A percentile compares a stretch with the other conserved stretches of the same genome.
These are phyloP conservation scores for Copsychus sechellarum DNA, from an alignment of 2,113 vertebrate species.

Conservation along the genomic window DNA sequence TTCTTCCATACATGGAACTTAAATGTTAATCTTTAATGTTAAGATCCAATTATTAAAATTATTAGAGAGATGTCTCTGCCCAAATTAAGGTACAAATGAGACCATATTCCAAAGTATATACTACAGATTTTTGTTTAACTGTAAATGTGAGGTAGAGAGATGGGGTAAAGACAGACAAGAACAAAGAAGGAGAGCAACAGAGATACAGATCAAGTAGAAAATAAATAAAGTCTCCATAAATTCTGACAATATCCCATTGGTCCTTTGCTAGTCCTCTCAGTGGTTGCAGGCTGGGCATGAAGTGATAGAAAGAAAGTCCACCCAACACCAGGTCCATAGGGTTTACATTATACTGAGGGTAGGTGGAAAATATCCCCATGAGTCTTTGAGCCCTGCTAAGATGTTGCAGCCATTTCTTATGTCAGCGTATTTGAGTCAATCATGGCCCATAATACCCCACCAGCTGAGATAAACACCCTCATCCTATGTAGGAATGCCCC, in stretches of 20 bases:
- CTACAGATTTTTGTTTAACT: not conserved
- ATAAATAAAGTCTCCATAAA: not conserved
- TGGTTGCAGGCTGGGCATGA: not conserved
- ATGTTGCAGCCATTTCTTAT: not conserved
- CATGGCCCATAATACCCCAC: not conserved
- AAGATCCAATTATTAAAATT: not conserved
- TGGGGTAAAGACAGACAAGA: not conserved
- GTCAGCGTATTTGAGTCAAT: rapidly evolving
- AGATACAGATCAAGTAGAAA: not conserved
- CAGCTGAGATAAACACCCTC: not conserved
- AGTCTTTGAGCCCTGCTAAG: too few species aligned
- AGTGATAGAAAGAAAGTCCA: not conserved
- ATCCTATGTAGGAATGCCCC: rapidly evolving
- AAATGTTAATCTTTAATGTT: not conserved
- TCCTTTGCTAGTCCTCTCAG: not conserved
- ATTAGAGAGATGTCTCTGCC: not conserved
- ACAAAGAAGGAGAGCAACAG: rapidly evolving
- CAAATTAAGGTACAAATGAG: not conserved
- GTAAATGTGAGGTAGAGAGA: not conserved
- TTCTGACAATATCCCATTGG: not conserved
- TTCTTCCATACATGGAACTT: not conserved
- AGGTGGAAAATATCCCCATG: not conserved
- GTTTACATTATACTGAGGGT: not conserved
- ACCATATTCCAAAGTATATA: not conserved
- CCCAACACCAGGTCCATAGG: not conserved